Evolutionary conservation across 2,797 vertebrate genomes (phyloP).

Genomic region (Artibeus lituratus): DNA sequence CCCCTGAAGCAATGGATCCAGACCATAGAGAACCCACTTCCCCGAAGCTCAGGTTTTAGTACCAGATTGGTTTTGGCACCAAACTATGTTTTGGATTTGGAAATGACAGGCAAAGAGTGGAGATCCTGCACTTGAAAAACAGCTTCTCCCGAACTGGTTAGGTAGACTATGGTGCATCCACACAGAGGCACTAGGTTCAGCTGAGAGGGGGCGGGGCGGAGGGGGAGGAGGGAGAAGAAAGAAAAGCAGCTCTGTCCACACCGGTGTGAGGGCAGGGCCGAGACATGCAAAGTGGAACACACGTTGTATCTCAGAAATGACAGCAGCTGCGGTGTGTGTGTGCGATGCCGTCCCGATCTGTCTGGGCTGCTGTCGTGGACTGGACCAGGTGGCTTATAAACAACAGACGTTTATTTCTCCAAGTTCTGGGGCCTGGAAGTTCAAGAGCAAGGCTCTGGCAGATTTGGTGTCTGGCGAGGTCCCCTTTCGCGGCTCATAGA

Average conservation of each 20-base stretch:
- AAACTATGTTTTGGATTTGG: background rate
- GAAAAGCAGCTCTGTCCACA: background rate
- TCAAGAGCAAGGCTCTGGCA: background rate
- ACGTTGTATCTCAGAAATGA: rapidly evolving
- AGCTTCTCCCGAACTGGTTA: background rate
- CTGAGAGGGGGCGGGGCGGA: background rate
- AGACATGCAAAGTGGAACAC: background rate
- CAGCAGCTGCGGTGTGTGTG: rapidly evolving
- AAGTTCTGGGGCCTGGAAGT: background rate
- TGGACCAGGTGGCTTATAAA: background rate
- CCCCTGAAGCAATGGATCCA: background rate
- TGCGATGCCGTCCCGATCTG: background rate
- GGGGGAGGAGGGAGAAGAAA: background rate
- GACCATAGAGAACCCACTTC: background rate
- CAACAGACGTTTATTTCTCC: background rate
- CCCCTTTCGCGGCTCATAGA: background rate
- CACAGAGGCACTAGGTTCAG: background rate
- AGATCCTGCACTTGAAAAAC: background rate
- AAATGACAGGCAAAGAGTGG: background rate
- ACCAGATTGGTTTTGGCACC: background rate
- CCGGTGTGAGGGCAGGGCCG: background rate
- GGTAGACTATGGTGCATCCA: rapidly evolving
- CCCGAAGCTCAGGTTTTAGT: background rate
- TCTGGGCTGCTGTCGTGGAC: background rate
- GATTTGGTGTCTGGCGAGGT: background rate